These are phyloP conservation scores for Eulithis testata DNA, from an alignment of 2,888 invertebrate genomes.

Conservation along the genomic window DNA sequence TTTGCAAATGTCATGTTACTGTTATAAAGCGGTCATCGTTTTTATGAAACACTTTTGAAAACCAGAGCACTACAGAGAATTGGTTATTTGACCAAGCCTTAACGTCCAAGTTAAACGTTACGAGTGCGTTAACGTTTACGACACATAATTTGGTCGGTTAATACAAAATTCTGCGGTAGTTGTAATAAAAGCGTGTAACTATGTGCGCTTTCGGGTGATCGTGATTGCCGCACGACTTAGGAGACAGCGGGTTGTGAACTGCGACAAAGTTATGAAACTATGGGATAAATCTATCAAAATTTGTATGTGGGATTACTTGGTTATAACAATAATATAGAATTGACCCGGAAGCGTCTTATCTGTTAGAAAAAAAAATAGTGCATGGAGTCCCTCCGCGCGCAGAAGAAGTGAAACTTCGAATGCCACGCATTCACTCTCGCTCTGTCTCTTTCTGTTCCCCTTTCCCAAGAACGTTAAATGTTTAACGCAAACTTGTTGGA, in stretches of 20 bases:
- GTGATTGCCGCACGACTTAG: slow-evolving; percentile 40
- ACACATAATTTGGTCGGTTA: slow-evolving; percentile 77
- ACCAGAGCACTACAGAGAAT: slow-evolving; percentile 5
- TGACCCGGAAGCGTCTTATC: too few species aligned
- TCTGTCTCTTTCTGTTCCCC: too few species aligned
- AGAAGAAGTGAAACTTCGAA: too few species aligned
- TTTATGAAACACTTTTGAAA: not conserved
- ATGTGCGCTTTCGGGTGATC: slow-evolving; percentile 64
- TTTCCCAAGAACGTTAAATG: too few species aligned
- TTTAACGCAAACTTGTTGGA: too few species aligned
- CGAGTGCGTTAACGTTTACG: slow-evolving; percentile 76
- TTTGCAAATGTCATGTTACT: not conserved
- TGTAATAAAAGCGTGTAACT: slow-evolving; percentile 69
- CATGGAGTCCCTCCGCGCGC: too few species aligned
- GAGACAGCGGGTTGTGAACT: slow-evolving; percentile 34
- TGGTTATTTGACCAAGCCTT: slow-evolving; percentile 57
- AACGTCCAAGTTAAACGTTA: slow-evolving; percentile 70
- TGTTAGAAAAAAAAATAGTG: too few species aligned
- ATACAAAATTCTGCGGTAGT: slow-evolving; percentile 67
- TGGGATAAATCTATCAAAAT: too few species aligned
- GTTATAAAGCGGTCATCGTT: not conserved
- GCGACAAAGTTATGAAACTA: too few species aligned
- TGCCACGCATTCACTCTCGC: too few species aligned
- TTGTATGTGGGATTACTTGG: too few species aligned
- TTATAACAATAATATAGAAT: too few species aligned